Evolutionary conservation across 2,888 invertebrate species (phyloP), one percentile per base, ranked within the genome.

Genomic region (Patella pellucida): DNA sequence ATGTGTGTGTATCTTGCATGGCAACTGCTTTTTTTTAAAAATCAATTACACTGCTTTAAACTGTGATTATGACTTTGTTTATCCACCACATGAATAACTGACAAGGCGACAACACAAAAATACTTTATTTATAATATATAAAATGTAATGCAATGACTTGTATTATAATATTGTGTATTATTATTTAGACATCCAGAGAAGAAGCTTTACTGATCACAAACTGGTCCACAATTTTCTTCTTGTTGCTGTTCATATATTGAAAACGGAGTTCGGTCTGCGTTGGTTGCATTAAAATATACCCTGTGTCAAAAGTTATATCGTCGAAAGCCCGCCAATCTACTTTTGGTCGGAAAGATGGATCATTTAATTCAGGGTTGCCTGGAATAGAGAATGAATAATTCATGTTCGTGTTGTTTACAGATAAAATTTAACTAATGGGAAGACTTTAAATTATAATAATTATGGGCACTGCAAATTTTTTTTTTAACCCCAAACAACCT

Each of bases 341-440:
- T 23, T 56, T 19, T 12, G 69, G 71, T 15, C 31, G 27, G 56
- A 80, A 80, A 51, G 76, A 74, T 14, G 77, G 77, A 69, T 78
- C 80, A 19, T 80, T 80, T 23, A 75, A 71, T 27, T 77, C 77
- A 3, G 78, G 78, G 62, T 79, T 79, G 31, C 80, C 80, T 80
- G 77, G 11, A 56, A 74, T 41, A 12, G 41, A 31, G 52, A 54
- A 70, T 16, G 15, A 54, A 73, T 50, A 27, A 50, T 16, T 62
- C 19, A 41, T 41, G 1, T 41, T 41, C 41, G 7, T 41, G 41
- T 41, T 41, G 31, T 41, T 41, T 41, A 27, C 3, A 41, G 4
- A 41, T 5, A 41, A 41, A 41, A 41, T 41, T 41, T 41, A 41
- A 41, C 31, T 41, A 41, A 41, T 41, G 0, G 5, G 31, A 41